Conservation (phyloP, 1,140 invertebrate species). For the Antheraea pernyi region DNA sequence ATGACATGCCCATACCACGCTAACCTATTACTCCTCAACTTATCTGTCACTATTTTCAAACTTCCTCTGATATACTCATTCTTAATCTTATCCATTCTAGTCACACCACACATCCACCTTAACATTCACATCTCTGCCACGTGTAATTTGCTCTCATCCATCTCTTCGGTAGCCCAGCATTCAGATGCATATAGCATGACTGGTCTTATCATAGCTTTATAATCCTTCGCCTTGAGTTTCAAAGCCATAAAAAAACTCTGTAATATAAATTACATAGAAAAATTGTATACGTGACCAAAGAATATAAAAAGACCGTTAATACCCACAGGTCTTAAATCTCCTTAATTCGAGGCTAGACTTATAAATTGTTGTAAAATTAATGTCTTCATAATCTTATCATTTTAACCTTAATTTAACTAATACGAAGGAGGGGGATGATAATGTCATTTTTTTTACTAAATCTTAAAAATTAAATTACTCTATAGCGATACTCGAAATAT, state of each 20-base stretch:
- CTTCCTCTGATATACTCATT: too few relatives aligned
- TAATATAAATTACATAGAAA: background rate
- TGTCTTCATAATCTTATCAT: conserved; percentile 25
- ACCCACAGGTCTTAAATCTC: background rate
- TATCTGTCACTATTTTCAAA: too few relatives aligned
- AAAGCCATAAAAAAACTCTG: background rate
- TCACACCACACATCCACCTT: too few relatives aligned
- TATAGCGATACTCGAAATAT: conserved; percentile 25
- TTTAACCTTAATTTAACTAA: conserved; percentile 22
- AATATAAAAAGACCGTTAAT: background rate
- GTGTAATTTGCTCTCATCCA: too few relatives aligned
- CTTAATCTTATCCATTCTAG: too few relatives aligned
- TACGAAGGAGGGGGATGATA: conserved; percentile 1
- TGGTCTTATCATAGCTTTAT: too few relatives aligned
- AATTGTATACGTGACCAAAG: background rate
- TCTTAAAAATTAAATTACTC: conserved; percentile 31
- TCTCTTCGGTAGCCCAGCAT: too few relatives aligned
- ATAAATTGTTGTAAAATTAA: conserved; percentile 20
- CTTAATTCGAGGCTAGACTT: background rate
- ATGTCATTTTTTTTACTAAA: conserved; percentile 7
- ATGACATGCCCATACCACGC: too few relatives aligned
- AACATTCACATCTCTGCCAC: too few relatives aligned
- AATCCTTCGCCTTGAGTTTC: too few relatives aligned
- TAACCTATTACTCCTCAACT: too few relatives aligned
- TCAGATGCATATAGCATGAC: too few relatives aligned